Base-by-base conservation (phyloP, 2,888 invertebrate species). In the Harpagoxenus sublaevis region DNA sequence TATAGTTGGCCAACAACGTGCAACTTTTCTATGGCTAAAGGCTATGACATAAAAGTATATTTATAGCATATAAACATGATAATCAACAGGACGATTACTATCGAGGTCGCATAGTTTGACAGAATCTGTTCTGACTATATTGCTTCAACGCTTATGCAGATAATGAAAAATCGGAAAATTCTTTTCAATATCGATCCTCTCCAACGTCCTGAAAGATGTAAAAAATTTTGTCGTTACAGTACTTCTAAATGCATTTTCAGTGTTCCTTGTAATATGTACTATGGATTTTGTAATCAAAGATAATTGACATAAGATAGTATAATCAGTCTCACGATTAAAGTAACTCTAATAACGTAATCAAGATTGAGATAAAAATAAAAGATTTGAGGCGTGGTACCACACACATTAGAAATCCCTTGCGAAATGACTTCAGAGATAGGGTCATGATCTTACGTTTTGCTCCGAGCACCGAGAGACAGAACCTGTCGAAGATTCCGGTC, bases 311-410 rank as follows among this genome's bases (percentile, higher is more conserved):
- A 57, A 73, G 10, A 18, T 42, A 18, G 9, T 1, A 35, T 53
- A 51, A 70, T 39, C 23, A 3, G 10, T 42, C 18, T 18, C 31
- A 45, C 1, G 45, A 74, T 31, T 60, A 31, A n/a, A 31, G n/a
- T 74, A 31, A 45, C 45, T 74, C 45, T 62, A 60, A 75, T 45
- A 75, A 75, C n/a, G 75, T 63, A 75, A 75, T 75, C 75, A 35
- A 35, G 35, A 48, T 75, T 15, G 48, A 42, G 12, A 73, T n/a
- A 9, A 39, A 77, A 77, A 65, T 51, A 39, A 77, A 65, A 51
- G 39, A 65, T 65, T 45, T 23, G 45, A 68, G 31, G 31, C 45
- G 66, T 68, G 68, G 45, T 63, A 53, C 23, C 18, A 55, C 53
- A 55, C 53, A 23, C 9, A 51, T 68, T 45, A 57, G 45, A n/a